Percentiles rank a stretch among this genome's conserved stretches.
Evolutionary conservation across 2,888 invertebrate species (phyloP).

Genomic region (Timandra comae): DNA sequence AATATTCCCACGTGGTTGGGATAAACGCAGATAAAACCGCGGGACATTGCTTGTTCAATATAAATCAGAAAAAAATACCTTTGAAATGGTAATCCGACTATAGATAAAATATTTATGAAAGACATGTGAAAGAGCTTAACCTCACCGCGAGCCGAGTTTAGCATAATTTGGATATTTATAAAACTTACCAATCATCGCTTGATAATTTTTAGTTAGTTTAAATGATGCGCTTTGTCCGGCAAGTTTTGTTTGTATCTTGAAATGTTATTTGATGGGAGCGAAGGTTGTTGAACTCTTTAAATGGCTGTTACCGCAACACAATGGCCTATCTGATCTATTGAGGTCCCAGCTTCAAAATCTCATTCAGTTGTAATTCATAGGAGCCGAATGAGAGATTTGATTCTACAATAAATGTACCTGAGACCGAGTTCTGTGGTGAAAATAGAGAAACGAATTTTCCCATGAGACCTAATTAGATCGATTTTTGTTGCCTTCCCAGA

Average conservation of each 20-base stretch:
- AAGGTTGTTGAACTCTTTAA: slow-evolving; percentile 54
- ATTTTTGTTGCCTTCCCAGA: too few relatives aligned
- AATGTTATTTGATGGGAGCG: slow-evolving; percentile 32
- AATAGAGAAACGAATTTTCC: too few relatives aligned
- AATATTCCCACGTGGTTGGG: too few relatives aligned
- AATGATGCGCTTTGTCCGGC: too few relatives aligned
- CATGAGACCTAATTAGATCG: too few relatives aligned
- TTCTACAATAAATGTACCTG: slow-evolving; percentile 18
- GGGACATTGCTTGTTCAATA: not conserved
- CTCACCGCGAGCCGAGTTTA: too few relatives aligned
- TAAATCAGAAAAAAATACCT: not conserved
- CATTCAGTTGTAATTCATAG: slow-evolving; percentile 20
- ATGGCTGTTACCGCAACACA: slow-evolving; percentile 44
- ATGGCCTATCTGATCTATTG: slow-evolving; percentile 50
- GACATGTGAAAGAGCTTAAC: too few relatives aligned
- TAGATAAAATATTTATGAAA: too few relatives aligned
- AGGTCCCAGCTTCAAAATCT: slow-evolving; percentile 38
- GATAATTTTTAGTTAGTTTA: too few relatives aligned
- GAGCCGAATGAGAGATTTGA: slow-evolving; percentile 12
- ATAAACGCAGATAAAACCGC: not conserved
- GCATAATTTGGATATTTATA: too few relatives aligned
- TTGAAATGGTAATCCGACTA: not conserved
- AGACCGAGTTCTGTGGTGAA: too few relatives aligned
- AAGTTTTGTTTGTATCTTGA: slow-evolving; percentile 2
- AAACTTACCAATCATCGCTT: too few relatives aligned